These are phyloP conservation scores for Procambarus clarkii DNA, from an alignment of 1,140 invertebrate species.

Conservation along the genomic window DNA sequence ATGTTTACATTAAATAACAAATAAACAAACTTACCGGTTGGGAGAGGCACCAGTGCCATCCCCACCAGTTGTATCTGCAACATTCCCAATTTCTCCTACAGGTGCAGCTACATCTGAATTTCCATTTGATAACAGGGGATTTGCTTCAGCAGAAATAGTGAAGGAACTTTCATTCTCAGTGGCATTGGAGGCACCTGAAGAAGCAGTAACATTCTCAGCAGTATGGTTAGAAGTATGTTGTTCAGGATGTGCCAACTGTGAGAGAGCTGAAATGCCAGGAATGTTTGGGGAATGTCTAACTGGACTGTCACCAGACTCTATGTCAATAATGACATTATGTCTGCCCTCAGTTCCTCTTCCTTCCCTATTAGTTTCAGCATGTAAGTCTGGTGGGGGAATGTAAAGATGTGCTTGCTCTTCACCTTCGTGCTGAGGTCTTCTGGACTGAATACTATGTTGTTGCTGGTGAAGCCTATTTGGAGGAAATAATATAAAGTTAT, in stretches of 20 bases:
- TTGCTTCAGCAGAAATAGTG: not conserved
- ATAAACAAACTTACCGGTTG: not conserved
- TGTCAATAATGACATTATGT: constrained; percentile 51
- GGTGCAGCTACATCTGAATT: not conserved
- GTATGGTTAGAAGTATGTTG: not conserved
- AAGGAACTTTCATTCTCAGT: not conserved
- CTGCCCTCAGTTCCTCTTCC: not conserved
- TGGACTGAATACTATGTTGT: constrained; percentile 17
- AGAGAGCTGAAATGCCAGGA: not conserved
- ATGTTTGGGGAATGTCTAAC: not conserved
- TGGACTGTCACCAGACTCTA: constrained; percentile 8
- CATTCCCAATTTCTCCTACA: constrained; percentile 12
- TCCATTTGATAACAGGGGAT: constrained; percentile 17
- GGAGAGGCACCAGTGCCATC: constrained; percentile 11
- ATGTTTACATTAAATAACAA: no score
- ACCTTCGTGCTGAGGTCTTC: not conserved
- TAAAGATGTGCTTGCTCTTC: constrained; percentile 4
- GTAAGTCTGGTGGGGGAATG: constrained; percentile 1
- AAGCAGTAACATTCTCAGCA: not conserved
- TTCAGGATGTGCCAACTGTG: not conserved
- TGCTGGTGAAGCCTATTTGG: constrained; percentile 31
- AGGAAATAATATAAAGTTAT: not conserved
- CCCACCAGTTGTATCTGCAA: constrained; percentile 22
- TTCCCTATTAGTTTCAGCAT: not conserved
- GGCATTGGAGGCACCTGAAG: not conserved